Evolutionary conservation across 2,888 invertebrate genomes (phyloP), one percentile per base, ranked within the genome.

Genomic region (Frankliniella fusca): DNA sequence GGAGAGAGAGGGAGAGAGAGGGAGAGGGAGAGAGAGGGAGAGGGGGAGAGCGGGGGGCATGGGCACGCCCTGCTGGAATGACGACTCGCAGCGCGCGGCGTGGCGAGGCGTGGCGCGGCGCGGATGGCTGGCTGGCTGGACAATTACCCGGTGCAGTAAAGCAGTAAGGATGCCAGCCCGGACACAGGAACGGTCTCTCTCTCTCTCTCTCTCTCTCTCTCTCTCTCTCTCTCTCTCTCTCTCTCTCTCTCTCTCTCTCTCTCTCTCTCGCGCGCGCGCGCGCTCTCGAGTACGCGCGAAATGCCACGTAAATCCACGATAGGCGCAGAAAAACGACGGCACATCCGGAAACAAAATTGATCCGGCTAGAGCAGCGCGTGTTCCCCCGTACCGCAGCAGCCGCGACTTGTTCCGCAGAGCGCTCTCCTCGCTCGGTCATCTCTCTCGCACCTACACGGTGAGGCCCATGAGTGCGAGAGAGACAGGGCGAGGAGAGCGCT

Each of bases 61-160:
- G 61, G 38, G 20, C 61, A 61, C 61, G n/a, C 61, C 20, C 38
- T 18, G 61, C n/a, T n/a, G 61, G 61, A 61, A 15, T 61, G 61
- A 61, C 61, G 61, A 61, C 61, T 18, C 38, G 5, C 38, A 38
- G 38, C 38, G 38, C 38, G 38, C 38, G 38, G 38, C 54, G 54
- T 18, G 54, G 18, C 54, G 54, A 7, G 54, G 18, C 54, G 54
- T 20, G 54, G 18, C 54, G 18, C 20, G 54, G 18, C 54, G 18
- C 20, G 54, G 54, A 54, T 20, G 23, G 70, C n/a, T 23, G 70
- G 23, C 12, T 27, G 70, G 70, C 70, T 76, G 70, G 70, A 76
- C 70, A 76, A 76, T 76, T 76, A 76, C 70, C 70, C 70, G 70
- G 70, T 76, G 70, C 70, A 76, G 70, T 23, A 76, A 76, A 76